Evolutionary conservation across 2,888 invertebrate genomes (phyloP), one percentile per base, ranked within the genome.

Genomic region (Bruchidius siliquastri): DNA sequence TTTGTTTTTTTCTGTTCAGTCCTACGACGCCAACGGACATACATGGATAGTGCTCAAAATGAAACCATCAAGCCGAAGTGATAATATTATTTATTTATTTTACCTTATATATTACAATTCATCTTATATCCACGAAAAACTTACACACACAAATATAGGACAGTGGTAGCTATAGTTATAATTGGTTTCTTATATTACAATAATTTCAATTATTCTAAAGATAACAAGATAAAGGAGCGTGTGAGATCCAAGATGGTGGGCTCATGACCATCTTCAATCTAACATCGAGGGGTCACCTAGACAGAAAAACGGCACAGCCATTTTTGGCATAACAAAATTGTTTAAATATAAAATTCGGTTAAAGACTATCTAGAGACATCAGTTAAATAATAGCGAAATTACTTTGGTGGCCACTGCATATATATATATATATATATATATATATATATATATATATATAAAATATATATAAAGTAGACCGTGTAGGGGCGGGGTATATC

Each of bases 61-160:
- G 26, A 26, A 26, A 26, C 3, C 8, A 26, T 26, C 2, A 8
- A 8, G 8, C 13, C 3, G 49, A 49, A 49, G 49, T 49, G 71
- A 71, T 71, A 71, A 71, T 71, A 73, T 75, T 73, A 77, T 76
- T 76, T 74, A 73, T 77, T 74, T 76, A 76, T n/a, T n/a, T n/a
- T 76, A 74, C 72, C 72, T 70, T 74, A 76, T 74, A 76, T 74
- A 71, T 75, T 74, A 74, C 67, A 76, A 74, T 73, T 75, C 75
- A 72, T 72, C 74, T 73, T 74, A 71, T 76, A 75, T 77, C 75
- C 85, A 86, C 85, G 84, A 83, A 84, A 85, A 85, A 86, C 84
- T 84, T 85, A 85, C 85, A 86, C 85, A 86, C 84, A 84, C 82
- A 86, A 85, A 85, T 86, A 85, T 85, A 85, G 84, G 84, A 86